These are phyloP conservation scores for Drosophila macrospina DNA, from an alignment of 2,888 invertebrate genomes.

Conservation along the genomic window DNA sequence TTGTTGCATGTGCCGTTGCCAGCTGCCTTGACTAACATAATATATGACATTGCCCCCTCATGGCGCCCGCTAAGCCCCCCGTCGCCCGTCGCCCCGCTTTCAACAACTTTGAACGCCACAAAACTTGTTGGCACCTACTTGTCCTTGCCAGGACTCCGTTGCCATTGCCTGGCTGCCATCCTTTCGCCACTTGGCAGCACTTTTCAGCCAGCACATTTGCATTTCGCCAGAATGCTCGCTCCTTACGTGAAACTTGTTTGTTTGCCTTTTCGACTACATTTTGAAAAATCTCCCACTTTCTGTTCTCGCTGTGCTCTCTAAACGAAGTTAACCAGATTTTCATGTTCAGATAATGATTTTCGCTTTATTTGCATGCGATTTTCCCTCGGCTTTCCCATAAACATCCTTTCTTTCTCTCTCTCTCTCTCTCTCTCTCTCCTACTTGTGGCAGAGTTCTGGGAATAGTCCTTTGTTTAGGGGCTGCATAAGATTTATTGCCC, in stretches of 20 bases:
- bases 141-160: constrained; percentile 30
- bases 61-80: constrained; percentile 8
- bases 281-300: constrained; percentile 59
- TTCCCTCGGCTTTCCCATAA: constrained; percentile 4
- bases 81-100: constrained; percentile 29
- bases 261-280: constrained; percentile 73
- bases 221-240: constrained; percentile 44
- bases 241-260: constrained; percentile 56
- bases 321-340: constrained; percentile 80
- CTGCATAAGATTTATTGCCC: constrained; percentile 58
- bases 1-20: constrained; percentile 52
- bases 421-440: constrained; percentile 21
- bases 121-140: constrained; percentile 75
- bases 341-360: constrained; percentile 78
- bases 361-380: constrained; percentile 75
- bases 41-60: constrained; percentile 58
- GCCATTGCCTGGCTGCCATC: constrained; percentile 11
- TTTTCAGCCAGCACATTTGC: constrained; percentile 68
- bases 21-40: constrained; percentile 76
- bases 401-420: constrained; percentile 8
- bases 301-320: constrained; percentile 30
- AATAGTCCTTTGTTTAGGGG: constrained; percentile 30
- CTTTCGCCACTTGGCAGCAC: constrained; percentile 65
- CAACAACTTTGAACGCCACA: constrained; percentile 67
- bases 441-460: constrained; percentile 20